Base-by-base conservation (phyloP, 2,888 invertebrate genomes). In the Callosobruchus maculatus region DNA sequence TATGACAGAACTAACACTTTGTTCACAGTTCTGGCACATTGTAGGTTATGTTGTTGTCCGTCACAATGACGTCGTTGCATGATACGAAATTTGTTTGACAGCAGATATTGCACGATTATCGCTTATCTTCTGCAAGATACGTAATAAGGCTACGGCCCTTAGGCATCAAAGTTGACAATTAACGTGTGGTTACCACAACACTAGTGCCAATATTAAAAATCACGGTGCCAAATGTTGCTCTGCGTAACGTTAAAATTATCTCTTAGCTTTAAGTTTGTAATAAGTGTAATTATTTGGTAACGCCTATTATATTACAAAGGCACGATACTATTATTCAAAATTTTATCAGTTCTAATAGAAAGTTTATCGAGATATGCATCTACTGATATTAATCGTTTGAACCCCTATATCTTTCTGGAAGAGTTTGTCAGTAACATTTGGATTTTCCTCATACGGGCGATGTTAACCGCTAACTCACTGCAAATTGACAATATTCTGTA, bases 281-380 rank as follows among this genome's bases (percentile, higher is more conserved):
- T 49, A 26, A 49, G 4, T 49, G n/a, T n/a, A n/a, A 49, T 49
- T 49, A 49, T 49, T 49, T 49, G 49, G 49, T 49, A 49, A 49
- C 49, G 49, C 49, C 49, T 49, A 49, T 49, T 26, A 49, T 49
- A 49, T 49, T 49, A 49, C 18, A 81, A 83, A 83, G 82, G 83
- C 82, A 82, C 82, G 81, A 80, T 81, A 78, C 83, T 83, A 83
- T 81, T 76, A 80, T 80, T 79, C 78, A 73, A 74, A 73, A 75
- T 75, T 74, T 72, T 76, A 76, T 77, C 78, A 79, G 73, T 78
- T 77, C 74, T 78, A 78, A 76, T 78, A 71, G 73, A 26, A 69
- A 72, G 49, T 49, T 74, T 73, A 74, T 79, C 75, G 75, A 79
- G 82, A 83, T 83, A 83, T 83, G 82, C 81, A 75, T 81, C 81